phyloP scores from a whole-genome alignment of 2,113 vertebrate species.

The Corvus cornix region DNA sequence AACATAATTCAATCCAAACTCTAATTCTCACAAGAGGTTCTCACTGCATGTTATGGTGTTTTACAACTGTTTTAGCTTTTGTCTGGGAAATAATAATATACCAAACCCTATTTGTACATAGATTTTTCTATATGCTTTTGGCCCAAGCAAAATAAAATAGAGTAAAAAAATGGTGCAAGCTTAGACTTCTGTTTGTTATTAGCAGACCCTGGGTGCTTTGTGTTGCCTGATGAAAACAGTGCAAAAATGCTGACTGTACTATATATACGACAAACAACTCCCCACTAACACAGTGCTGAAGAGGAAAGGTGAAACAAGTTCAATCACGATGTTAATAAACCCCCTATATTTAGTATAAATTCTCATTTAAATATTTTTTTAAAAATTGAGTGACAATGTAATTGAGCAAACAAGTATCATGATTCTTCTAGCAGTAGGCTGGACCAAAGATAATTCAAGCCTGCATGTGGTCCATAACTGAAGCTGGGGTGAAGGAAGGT shows the following conservation, averaged over 20 bases:
- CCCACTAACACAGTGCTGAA: background rate
- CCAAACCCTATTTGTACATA: background rate
- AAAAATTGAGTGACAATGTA: background rate
- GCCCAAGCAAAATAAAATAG: background rate
- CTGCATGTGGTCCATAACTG: background rate
- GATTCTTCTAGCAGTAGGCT: background rate
- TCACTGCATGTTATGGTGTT: background rate
- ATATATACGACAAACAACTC: background rate
- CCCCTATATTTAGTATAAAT: background rate
- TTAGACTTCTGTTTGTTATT: background rate
- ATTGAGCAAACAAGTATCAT: background rate
- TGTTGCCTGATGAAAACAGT: background rate
- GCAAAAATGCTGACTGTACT: background rate
- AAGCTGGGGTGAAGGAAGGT: background rate
- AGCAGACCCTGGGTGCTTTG: background rate
- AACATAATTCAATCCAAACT: background rate
- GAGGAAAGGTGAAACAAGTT: background rate
- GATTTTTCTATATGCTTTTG: background rate
- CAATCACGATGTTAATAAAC: background rate
- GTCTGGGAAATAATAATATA: background rate
- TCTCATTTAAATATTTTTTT: background rate
- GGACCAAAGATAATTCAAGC: background rate
- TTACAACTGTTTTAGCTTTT: background rate
- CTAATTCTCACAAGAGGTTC: background rate
- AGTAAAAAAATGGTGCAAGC: background rate